Evolutionary conservation across 2,797 vertebrate species (phyloP), one percentile per base, ranked within the genome.

Genomic region (Paguma larvata): DNA sequence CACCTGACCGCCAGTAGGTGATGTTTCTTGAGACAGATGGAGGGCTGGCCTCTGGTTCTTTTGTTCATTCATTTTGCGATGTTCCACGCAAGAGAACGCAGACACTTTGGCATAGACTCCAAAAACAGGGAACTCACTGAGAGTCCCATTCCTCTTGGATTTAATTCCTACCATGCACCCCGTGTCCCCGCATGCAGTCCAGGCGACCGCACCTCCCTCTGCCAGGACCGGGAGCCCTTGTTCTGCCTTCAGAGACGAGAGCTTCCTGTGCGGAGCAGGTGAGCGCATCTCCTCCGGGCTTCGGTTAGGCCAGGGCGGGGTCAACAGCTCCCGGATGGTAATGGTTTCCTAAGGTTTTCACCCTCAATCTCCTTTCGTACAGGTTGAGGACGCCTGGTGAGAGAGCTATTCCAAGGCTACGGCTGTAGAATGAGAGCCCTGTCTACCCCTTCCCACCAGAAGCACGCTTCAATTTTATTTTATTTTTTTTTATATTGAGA

Each of bases 41-140:
- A 14, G 32, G 12, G 3, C 25, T 3, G 1, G 1, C 7, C 48
- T 25, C 23, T 23, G 3, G 2, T 44, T 34, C 48, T 25, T n/a
- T 30, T 1, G 41, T 11, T 12, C 63, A 4, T 16, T 46, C 27
- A 41, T 32, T 68, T 56, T 30, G 9, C 27, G 6, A 0, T 0
- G 15, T 32, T 30, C 41, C 25, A 2, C 38, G 23, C 25, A 21
- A n/a, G 44, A 32, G 32, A 4, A 32, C 15, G 0, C 25, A n/a
- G 30, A 2, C 1, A 0, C 0, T 2, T 0, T 19, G 65, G 19
- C 25, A 2, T 0, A 44, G 53, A 16, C 13, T 1, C 0, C 12
- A 3, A 1, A 53, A 32, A 18, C 38, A 4, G 2, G 9, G 15
- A n/a, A 3, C n/a, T 14, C n/a, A 2, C 11, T 18, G 3, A 2